Base-by-base conservation (phyloP, 2,797 vertebrate species). In the Macroramphosus scolopax region DNA sequence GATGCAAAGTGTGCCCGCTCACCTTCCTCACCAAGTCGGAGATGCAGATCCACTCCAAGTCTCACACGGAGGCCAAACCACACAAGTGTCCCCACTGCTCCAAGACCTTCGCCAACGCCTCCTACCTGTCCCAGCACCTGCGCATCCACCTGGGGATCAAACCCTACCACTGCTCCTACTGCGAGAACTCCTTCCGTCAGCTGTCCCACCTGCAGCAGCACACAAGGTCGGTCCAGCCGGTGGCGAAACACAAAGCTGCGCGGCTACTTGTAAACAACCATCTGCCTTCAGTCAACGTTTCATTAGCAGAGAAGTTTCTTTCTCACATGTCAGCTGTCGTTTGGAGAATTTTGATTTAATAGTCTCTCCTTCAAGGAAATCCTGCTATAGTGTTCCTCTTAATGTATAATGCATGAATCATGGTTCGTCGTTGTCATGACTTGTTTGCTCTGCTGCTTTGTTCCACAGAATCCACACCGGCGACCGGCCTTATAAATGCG, bases 1-100 rank as follows among this genome's bases (percentile, higher is more conserved):
- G 96, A 90, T 98, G 96, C 89, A 98, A 98, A 89, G 92, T 98
- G 32, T 99, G 96, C 81, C 95, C 96, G 5, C 89, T 98, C 81
- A 98, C 95, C 81, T 99, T 98, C 83, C 90, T 98, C 84, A 93
- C 94, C 82, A 99, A 99, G 89, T 99, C 96, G 1, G 96, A 98
- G 86, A 99, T 98, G 96, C 96, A 99, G 88, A 95, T 99, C 73
- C 96, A 99, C 91, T 99, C 96, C 78, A 99, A 99, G 90, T 96
- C 96, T 17, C 96, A 99, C 88, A 99, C 96, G 4, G 96, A 99
- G 91, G 95, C 94, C 90, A 99, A 98, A 88, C 93, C 96, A 47
- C 96, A 98, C 89, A 99, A 98, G 90, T 99, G 96, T 90, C 95
- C 96, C 51, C 96, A 99, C 80, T 99, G 96, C 86, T 96, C 96